Percentiles rank a stretch among this genome's conserved stretches.
These are phyloP conservation scores for Meloidogyne floridensis DNA, from an alignment of 1,140 invertebrate species.

Conservation along the genomic window DNA sequence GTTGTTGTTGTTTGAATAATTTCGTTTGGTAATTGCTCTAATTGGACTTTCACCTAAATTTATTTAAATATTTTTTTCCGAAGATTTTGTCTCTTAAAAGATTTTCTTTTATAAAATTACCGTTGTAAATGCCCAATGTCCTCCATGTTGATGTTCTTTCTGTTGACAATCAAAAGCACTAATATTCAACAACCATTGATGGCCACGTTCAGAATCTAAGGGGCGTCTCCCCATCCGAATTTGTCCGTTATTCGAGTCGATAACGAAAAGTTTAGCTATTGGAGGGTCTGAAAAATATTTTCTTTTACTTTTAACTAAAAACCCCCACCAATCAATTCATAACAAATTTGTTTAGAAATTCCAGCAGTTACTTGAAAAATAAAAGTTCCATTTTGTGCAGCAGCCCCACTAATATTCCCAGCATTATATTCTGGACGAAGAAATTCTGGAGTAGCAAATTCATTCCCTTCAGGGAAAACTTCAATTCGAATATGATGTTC, in stretches of 20 bases:
- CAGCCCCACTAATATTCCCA: constrained; percentile 27
- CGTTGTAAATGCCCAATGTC: background rate
- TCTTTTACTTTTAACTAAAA: constrained; percentile 9
- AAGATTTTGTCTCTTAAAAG: too few relatives aligned
- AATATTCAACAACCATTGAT: constrained; percentile 44
- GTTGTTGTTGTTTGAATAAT: constrained; percentile 32
- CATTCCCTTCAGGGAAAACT: constrained; percentile 46
- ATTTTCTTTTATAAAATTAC: background rate
- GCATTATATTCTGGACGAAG: constrained; percentile 42
- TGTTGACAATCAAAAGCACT: constrained; percentile 34
- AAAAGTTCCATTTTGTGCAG: constrained; percentile 43
- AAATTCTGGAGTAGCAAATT: constrained; percentile 37
- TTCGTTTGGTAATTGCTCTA: background rate
- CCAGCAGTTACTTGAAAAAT: constrained; percentile 57
- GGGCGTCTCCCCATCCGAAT: constrained; percentile 47
- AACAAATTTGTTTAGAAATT: constrained; percentile 36
- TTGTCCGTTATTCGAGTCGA: constrained; percentile 45
- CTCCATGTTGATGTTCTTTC: constrained; percentile 4
- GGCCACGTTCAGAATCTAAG: constrained; percentile 40
- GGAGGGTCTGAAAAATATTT: constrained; percentile 37
- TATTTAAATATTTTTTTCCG: background rate
- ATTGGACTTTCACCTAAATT: background rate
- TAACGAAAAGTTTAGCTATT: constrained; percentile 40
- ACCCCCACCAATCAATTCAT: constrained; percentile 47
- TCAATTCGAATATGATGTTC: constrained; percentile 49